Base-by-base conservation (phyloP, 1,140 invertebrate species). In the Sitophilus oryzae region DNA sequence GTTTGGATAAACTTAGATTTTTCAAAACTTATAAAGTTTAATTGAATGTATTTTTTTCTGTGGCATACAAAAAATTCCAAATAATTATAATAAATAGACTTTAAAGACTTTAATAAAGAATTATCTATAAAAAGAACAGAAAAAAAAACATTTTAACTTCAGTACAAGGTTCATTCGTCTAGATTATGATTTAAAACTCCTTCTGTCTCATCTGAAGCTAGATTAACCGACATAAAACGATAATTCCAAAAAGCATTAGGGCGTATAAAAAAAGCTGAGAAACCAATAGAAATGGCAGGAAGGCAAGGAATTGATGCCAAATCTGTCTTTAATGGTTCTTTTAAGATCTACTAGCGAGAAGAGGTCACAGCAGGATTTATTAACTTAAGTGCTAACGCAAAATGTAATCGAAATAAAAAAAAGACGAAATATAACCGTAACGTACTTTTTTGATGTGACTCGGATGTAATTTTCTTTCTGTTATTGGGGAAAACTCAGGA, bases 241-340 rank as follows among this genome's bases (percentile, higher is more conserved):
- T n/a, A n/a, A n/a, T n/a, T n/a, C n/a, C n/a, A 21, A 14, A 43
- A 42, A 23, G 10, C 22, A 42, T 52, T 52, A 52, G 21, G 14
- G 34, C 40, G 21, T 19, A 53, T 53, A 53, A 37, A 53, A 37
- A 20, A 35, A 45, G 23, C 42, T 11, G 34, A 35, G n/a, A 45
- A 43, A 45, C 38, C 43, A 45, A 37, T 40, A 22, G 30, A 37
- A 45, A 53, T 23, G 42, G 42, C 51, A 53, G n/a, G 34, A 53
- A 53, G 43, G 51, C 51, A 53, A 53, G 51, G 46, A 53, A 53
- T 45, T 53, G 51, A 53, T 45, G 42, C 51, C 25, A 34, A 53
- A 45, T 53, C 51, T 53, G 51, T 43, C 42, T 53, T 41, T 53
- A 53, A 53, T 53, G 51, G 51, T 43, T 53, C 51, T 40, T 53